Percentiles rank a stretch among this genome's conserved stretches.
These are phyloP conservation scores for Cheilosia variabilis DNA, from an alignment of 2,888 invertebrate genomes.

Conservation along the genomic window DNA sequence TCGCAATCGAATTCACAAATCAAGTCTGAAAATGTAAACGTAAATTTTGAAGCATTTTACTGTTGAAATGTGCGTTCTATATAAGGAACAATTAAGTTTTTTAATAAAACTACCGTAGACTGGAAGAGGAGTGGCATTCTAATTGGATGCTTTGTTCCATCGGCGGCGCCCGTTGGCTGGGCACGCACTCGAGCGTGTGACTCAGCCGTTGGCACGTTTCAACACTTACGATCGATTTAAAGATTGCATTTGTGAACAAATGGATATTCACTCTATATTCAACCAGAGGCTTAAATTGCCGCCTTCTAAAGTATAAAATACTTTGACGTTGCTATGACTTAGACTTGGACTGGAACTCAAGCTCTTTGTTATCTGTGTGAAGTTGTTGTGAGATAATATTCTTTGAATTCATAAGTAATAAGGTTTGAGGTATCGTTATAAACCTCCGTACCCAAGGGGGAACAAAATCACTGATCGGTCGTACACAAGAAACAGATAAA, in stretches of 20 bases:
- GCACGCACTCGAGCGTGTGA: conserved; percentile 57
- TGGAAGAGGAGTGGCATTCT: conserved; percentile 40
- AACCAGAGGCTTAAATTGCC: conserved; percentile 2
- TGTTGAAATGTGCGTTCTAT: conserved; percentile 32
- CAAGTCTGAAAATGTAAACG: not conserved
- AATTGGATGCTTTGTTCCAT: conserved; percentile 40
- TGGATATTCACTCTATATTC: conserved; percentile 8
- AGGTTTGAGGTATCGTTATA: too few relatives aligned
- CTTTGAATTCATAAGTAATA: too few relatives aligned
- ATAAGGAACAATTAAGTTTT: conserved; percentile 32
- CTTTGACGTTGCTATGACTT: conserved; percentile 4
- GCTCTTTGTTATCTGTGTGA: too few relatives aligned
- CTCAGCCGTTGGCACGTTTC: conserved; percentile 60
- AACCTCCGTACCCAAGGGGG: too few relatives aligned
- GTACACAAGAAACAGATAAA: too few relatives aligned
- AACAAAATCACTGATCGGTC: too few relatives aligned
- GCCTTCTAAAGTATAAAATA: not conserved
- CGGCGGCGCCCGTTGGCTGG: conserved; percentile 47
- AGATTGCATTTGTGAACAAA: conserved; percentile 1
- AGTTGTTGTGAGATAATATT: too few relatives aligned
- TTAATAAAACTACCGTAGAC: conserved; percentile 26
- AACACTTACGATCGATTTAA: conserved; percentile 46
- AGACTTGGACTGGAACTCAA: too few relatives aligned
- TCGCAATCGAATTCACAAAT: not conserved
- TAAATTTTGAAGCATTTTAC: conserved; percentile 31